Percentiles rank a stretch among this genome's conserved stretches.
phyloP scores from a whole-genome alignment of 2,888 invertebrate genomes.

The Brenthis hecate region DNA sequence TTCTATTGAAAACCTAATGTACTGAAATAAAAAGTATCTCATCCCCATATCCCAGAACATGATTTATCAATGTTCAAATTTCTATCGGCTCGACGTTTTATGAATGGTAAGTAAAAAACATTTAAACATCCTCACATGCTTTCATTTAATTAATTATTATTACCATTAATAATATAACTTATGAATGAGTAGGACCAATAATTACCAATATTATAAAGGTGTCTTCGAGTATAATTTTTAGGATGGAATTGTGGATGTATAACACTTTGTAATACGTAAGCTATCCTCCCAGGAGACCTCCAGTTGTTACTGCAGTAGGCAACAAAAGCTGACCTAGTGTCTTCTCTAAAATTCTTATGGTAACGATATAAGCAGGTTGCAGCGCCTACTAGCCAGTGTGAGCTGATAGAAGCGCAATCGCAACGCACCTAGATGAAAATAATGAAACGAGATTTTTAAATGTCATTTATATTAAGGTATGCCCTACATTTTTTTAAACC shows the following conservation, averaged over 20 bases:
- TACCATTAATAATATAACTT: background rate
- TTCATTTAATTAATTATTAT: too few relatives aligned
- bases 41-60: too few relatives aligned
- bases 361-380: conserved; percentile 66
- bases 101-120: too few relatives aligned
- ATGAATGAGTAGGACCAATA: background rate
- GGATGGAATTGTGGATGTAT: conserved; percentile 63
- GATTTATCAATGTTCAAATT: too few relatives aligned
- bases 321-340: conserved; percentile 63
- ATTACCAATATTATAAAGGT: conserved; percentile 66
- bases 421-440: conserved; percentile 59
- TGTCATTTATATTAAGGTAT: background rate
- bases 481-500: background rate
- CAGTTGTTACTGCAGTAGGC: conserved; percentile 63
- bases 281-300: conserved; percentile 61
- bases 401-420: conserved; percentile 67
- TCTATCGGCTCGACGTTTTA: too few relatives aligned
- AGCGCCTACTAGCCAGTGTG: conserved; percentile 67
- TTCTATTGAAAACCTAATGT: too few relatives aligned
- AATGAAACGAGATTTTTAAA: too few relatives aligned
- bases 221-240: conserved; percentile 50
- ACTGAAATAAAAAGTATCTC: too few relatives aligned
- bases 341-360: conserved; percentile 47
- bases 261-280: conserved; percentile 64
- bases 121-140: too few relatives aligned